phyloP scores from a whole-genome alignment of 2,888 invertebrate species.

The Xanthorhoe spadicearia region DNA sequence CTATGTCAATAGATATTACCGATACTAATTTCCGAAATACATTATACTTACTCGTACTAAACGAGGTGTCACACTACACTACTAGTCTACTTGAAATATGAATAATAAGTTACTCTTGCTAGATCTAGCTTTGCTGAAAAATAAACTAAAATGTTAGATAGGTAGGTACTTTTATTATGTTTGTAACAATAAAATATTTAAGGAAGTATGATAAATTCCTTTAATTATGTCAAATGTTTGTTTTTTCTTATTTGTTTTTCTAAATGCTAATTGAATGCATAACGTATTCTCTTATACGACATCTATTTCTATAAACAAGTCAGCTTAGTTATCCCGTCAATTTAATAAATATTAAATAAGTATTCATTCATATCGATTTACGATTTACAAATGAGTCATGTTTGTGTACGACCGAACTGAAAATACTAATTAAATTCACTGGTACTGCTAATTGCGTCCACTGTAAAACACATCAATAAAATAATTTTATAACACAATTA shows the following conservation, averaged over 20 bases:
- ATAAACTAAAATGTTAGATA: too few species aligned
- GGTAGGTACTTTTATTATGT: too few species aligned
- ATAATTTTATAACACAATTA: constrained; percentile 51
- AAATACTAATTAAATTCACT: constrained; percentile 26
- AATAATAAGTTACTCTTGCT: not conserved
- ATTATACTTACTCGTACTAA: constrained; percentile 2
- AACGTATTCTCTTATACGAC: too few species aligned
- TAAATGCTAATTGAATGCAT: too few species aligned
- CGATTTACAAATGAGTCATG: not conserved
- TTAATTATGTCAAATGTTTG: too few species aligned
- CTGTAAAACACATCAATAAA: constrained; percentile 54
- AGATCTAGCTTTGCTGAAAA: not conserved
- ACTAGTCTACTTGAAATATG: not conserved
- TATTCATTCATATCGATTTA: not conserved
- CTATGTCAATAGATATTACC: constrained; percentile 31
- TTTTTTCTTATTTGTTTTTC: too few species aligned
- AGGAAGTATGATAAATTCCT: too few species aligned
- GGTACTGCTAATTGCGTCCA: constrained; percentile 35
- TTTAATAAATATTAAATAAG: not conserved
- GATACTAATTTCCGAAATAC: constrained; percentile 26
- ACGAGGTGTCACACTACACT: constrained; percentile 8
- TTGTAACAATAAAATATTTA: too few species aligned
- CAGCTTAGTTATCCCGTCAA: too few species aligned
- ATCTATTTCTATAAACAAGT: too few species aligned
- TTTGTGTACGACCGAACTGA: not conserved